Evolutionary conservation across 2,888 invertebrate genomes (phyloP), one percentile per base, ranked within the genome.

Genomic region (Melinaea marsaeus): DNA sequence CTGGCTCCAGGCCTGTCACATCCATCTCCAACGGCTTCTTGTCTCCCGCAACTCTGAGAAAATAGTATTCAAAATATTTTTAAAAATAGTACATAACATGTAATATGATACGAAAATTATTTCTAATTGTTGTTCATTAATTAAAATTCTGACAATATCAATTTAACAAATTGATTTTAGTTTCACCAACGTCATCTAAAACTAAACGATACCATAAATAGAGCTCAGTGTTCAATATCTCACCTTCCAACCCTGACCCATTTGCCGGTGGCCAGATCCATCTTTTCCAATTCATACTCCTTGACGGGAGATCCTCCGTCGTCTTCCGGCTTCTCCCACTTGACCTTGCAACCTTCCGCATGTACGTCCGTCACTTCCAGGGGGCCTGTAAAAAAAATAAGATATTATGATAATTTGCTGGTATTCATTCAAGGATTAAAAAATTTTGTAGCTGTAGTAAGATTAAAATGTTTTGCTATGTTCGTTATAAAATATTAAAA

Each of bases 281-380:
- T 94, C 85, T 97, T 97, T 88, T 98, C 98, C 61, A 98, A 94
- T 83, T 98, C 95, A 83, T 98, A 98, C 83, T 97, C 97, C 77
- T 96, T 96, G 81, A 99, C 95, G 0, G 98, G 98, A 48, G 94
- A 92, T 47, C 98, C 98, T 45, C 99, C 99, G 79, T 98, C 98
- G 79, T 98, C 98, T 75, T 96, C 96, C 0, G 98, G 98, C 80
- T 97, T 97, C 82, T 97, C 94, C 98, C 98, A 98, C 74, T 93
- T 93, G n/a, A 97, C 92, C 80, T 96, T 97, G 83, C 96, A 96
- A 63, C 95, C 94, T 68, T 94, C 94, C 33, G 96, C 96, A 61
- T 95, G 95, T 9, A 97, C 94, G 78, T 97, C 96, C 3, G 93
- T 92, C 4, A 97, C 97, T 74, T 96, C 95, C 72, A 99, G 89